Evolutionary conservation across 2,113 vertebrate genomes (phyloP).

Genomic region (Litocranius walleri): DNA sequence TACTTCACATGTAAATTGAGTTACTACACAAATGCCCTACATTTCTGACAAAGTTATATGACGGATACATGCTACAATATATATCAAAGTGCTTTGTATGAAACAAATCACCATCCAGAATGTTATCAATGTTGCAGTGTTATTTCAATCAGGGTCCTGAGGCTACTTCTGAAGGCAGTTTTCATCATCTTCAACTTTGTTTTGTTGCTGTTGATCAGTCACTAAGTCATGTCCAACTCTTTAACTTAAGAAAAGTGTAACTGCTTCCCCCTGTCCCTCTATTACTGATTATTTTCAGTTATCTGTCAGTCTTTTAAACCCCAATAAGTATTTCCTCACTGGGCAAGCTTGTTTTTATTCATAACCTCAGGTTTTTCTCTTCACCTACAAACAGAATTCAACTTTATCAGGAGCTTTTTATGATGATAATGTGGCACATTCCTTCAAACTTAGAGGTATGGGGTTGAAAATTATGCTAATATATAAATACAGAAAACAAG

Average conservation of each 20-base stretch:
- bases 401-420: conserved; percentile 31
- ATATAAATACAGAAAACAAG: conserved; percentile 46
- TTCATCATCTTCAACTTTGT: neutral
- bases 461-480: conserved; percentile 62
- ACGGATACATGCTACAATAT: neutral
- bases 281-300: neutral
- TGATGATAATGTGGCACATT: conserved; percentile 58
- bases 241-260: neutral
- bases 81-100: neutral
- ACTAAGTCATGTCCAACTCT: neutral
- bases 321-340: neutral
- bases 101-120: neutral
- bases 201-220: neutral
- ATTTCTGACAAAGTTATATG: neutral
- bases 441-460: conserved; percentile 29
- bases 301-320: neutral
- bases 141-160: neutral
- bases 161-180: neutral
- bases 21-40: neutral
- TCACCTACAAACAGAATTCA: conserved; percentile 50
- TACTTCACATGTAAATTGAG: neutral
- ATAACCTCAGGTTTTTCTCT: conserved; percentile 10
- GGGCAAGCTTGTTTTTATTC: neutral
- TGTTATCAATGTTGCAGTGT: neutral
- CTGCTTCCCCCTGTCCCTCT: neutral